A percentile compares a stretch with the other conserved stretches of the same genome.
Evolutionary conservation across 2,113 vertebrate genomes (phyloP).

Genomic region (Rhipidura dahli): DNA sequence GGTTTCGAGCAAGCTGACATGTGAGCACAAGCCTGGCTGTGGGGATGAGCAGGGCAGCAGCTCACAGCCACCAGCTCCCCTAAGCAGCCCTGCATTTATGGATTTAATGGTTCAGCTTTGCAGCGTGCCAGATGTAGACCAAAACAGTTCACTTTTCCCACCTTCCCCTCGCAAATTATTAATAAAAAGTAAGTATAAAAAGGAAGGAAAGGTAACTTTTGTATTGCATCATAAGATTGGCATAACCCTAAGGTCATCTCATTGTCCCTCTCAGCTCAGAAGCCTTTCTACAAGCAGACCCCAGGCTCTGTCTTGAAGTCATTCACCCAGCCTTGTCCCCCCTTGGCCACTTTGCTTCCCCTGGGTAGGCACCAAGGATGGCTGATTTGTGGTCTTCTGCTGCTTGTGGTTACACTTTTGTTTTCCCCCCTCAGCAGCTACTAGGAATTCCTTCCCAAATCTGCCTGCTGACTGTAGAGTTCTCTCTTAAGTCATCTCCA

Average conservation of each 20-base stretch:
- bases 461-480: rapidly evolving
- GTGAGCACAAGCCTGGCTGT: background rate
- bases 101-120: background rate
- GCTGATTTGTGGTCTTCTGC: background rate
- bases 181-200: background rate
- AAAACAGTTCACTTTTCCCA: background rate
- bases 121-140: background rate
- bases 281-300: background rate
- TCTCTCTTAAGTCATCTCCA: background rate
- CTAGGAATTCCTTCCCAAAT: background rate
- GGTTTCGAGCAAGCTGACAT: rapidly evolving
- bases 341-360: background rate
- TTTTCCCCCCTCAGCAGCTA: background rate
- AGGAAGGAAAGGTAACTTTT: background rate
- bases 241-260: background rate
- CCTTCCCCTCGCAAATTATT: background rate
- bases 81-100: background rate
- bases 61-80: rapidly evolving
- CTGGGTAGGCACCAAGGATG: background rate
- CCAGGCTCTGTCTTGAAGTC: background rate
- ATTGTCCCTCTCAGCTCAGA: background rate
- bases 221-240: background rate
- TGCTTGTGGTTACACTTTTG: background rate
- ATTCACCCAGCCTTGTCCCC: background rate
- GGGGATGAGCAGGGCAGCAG: background rate